Conservation (phyloP, 1,140 invertebrate species). For the Nixonia krombeini region DNA sequence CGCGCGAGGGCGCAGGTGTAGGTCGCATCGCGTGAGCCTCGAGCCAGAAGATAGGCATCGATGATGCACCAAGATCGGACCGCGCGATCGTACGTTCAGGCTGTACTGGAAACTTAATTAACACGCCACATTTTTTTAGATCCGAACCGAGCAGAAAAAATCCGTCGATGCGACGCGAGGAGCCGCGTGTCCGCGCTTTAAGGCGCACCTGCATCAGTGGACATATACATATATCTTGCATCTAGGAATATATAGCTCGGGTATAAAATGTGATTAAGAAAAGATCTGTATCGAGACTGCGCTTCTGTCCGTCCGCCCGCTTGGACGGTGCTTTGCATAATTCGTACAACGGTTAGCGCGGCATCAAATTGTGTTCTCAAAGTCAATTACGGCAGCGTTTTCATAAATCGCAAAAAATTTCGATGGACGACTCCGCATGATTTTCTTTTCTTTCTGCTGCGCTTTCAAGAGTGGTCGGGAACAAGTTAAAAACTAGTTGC, state of each 20-base stretch:
- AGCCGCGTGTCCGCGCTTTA: not conserved
- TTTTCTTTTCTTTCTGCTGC: not conserved
- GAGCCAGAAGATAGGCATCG: constrained; percentile 34
- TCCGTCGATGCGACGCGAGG: constrained; percentile 15
- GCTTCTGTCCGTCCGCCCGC: not conserved
- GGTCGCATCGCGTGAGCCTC: constrained; percentile 32
- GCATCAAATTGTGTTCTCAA: no score
- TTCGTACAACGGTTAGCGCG: no score
- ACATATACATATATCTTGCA: not conserved
- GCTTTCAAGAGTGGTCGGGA: no score
- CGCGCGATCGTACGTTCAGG: no score
- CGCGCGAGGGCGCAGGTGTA: constrained; percentile 27
- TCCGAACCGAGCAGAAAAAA: constrained; percentile 18
- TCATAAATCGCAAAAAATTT: no score
- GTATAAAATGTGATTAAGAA: not conserved
- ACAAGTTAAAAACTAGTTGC: not conserved
- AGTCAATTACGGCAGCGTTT: no score
- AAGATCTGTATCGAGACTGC: not conserved
- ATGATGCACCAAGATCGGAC: constrained; percentile 39
- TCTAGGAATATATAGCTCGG: no score
- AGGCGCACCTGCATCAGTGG: constrained; percentile 25
- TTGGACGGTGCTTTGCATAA: constrained; percentile 1
- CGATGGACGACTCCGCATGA: no score
- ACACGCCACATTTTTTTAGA: constrained; percentile 32
- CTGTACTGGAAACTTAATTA: constrained; percentile 56